Base-by-base conservation (phyloP, 2,113 vertebrate species). In the Coturnix japonica region DNA sequence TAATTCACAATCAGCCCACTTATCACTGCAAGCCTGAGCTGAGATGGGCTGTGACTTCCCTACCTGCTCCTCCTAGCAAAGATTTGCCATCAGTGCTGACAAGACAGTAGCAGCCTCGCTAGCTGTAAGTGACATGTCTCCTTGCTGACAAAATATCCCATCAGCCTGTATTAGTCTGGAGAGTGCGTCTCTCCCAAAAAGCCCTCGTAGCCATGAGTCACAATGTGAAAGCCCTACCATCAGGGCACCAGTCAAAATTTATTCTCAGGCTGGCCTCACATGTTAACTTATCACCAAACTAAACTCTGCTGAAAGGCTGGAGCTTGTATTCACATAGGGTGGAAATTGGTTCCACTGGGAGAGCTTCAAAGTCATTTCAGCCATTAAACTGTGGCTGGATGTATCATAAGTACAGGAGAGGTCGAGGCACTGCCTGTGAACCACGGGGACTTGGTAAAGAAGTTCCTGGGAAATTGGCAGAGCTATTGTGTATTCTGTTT, bases 301-400 rank as follows among this genome's bases (percentile, higher is more conserved):
- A 90, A 95, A 85, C 82, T 95, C 81, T 61, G 75, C 96, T 89
- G 91, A 95, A 95, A 95, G 87, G 85, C 90, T 90, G 94, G 82
- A 89, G 80, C 87, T 91, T 90, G 85, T 94, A 95, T 95, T 94
- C 59, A 39, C 96, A 93, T 85, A 97, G 96, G 96, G 95, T 96
- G 95, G 97, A 97, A 97, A 98, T 95, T 97, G 96, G 93, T 82
- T 97, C 96, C 86, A 2, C 76, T 87, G 95, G 93, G 97, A 97
- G 95, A 96, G 90, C 95, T 96, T 97, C 95, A 96, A 97, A 96
- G 87, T 95, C 95, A 91, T 95, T 97, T 96, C 93, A 96, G 87
- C 92, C 97, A 97, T 96, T 97, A 97, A 97, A 97, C 96, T 96
- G 93, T 95, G 94, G 74, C 95, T 94, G 85, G 71, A 93, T 95